These are phyloP conservation scores for Eumaeus atala DNA, from an alignment of 1,140 invertebrate genomes.

Conservation along the genomic window DNA sequence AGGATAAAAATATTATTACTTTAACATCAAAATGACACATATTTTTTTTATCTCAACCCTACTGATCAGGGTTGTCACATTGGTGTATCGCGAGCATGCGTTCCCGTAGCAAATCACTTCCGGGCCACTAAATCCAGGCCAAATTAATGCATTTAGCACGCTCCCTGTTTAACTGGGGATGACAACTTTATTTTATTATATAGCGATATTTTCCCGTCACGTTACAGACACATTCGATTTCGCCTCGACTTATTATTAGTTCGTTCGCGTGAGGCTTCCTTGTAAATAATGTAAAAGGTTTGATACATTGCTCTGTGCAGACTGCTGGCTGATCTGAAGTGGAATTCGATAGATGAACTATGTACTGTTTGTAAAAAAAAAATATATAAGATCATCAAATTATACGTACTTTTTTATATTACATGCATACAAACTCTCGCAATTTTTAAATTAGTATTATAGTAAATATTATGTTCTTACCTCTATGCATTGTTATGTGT, in stretches of 20 bases:
- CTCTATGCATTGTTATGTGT: no score
- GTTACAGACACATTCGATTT: conserved; percentile 29
- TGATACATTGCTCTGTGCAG: not conserved
- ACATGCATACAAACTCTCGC: no score
- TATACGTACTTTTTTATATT: no score
- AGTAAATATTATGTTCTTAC: no score
- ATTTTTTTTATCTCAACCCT: conserved; percentile 2
- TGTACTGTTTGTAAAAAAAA: no score
- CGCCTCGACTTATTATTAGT: not conserved
- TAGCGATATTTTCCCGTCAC: conserved; percentile 66
- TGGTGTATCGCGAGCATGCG: conserved; percentile 58
- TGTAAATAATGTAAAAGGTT: not conserved
- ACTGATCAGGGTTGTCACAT: conserved; percentile 36
- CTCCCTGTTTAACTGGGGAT: conserved; percentile 58
- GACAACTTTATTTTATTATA: conserved; percentile 72
- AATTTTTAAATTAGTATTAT: no score
- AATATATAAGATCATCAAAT: no score
- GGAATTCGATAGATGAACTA: no score
- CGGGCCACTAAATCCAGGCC: conserved; percentile 70
- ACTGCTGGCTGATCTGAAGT: no score
- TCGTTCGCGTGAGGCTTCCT: not conserved
- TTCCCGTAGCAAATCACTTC: conserved; percentile 73
- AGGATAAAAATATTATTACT: no score
- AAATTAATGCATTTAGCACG: conserved; percentile 73
- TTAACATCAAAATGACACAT: no score